Conservation (phyloP, 2,888 invertebrate genomes). For the Cerastis leucographa region DNA sequence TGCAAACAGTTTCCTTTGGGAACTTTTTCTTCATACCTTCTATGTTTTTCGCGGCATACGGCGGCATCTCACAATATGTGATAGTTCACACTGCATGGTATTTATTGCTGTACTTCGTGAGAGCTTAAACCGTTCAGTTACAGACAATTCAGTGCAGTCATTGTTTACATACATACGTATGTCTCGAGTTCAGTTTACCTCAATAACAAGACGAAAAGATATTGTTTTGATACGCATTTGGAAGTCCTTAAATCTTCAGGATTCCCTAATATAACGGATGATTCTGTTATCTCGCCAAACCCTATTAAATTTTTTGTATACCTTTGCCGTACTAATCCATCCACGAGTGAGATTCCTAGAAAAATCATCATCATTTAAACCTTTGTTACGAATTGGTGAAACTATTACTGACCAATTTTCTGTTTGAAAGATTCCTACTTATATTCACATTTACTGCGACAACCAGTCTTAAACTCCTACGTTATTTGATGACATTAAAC, state of each 20-base stretch:
- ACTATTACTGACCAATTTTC: neutral
- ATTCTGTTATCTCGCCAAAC: neutral
- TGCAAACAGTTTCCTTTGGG: constrained; percentile 54
- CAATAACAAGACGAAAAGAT: neutral
- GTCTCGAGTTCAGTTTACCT: neutral
- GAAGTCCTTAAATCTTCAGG: neutral
- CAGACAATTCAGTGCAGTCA: constrained; percentile 25
- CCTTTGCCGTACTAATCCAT: too few species aligned
- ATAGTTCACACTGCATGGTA: constrained; percentile 62
- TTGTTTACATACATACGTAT: constrained; percentile 6
- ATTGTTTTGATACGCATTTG: neutral
- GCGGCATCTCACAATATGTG: constrained; percentile 53
- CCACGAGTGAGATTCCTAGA: neutral
- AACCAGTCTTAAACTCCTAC: neutral
- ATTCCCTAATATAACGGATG: neutral
- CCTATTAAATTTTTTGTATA: neutral
- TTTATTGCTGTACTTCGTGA: constrained; percentile 62
- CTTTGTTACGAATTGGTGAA: neutral
- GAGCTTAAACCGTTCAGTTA: constrained; percentile 45
- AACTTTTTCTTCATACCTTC: constrained; percentile 48
- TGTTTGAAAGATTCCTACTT: neutral
- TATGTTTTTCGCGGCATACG: constrained; percentile 57
- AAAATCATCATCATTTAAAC: neutral
- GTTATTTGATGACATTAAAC: neutral
- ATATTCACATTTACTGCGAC: neutral